Conservation (phyloP, 1,140 invertebrate species). For the Atta cephalotes region DNA sequence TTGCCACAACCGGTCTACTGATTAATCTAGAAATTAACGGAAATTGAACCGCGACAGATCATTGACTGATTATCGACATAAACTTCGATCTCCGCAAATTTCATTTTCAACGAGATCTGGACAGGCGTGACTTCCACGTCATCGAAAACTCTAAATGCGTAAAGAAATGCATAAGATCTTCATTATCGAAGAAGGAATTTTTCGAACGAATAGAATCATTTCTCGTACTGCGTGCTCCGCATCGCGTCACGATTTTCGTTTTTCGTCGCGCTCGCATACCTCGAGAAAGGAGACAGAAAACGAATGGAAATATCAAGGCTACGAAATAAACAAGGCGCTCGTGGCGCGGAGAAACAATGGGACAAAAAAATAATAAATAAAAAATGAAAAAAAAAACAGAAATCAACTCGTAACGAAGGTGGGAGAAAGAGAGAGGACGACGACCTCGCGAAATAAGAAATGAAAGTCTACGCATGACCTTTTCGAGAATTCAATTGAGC, state of each 20-base stretch:
- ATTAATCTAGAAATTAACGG: background rate
- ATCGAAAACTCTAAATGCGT: constrained; percentile 23
- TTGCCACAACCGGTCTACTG: background rate
- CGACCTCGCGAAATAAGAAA: background rate
- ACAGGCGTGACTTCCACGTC: background rate
- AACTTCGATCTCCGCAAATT: background rate
- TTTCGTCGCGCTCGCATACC: background rate
- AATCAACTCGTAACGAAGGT: background rate
- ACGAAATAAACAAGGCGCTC: too few species aligned
- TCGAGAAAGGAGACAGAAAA: background rate
- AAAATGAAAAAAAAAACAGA: background rate
- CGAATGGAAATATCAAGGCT: too few species aligned
- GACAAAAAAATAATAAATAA: background rate
- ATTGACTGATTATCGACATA: background rate
- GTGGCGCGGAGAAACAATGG: background rate
- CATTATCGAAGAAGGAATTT: background rate
- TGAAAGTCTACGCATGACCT: background rate
- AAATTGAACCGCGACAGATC: background rate
- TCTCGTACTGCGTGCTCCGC: background rate
- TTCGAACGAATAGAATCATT: constrained; percentile 9
- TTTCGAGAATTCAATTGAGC: background rate
- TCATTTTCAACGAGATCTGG: background rate
- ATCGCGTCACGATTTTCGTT: constrained; percentile 22
- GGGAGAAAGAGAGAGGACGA: background rate
- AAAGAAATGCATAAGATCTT: constrained; percentile 19